Evolutionary conservation across 2,113 vertebrate genomes (phyloP).

Genomic region (Potamarius usumacintae): DNA sequence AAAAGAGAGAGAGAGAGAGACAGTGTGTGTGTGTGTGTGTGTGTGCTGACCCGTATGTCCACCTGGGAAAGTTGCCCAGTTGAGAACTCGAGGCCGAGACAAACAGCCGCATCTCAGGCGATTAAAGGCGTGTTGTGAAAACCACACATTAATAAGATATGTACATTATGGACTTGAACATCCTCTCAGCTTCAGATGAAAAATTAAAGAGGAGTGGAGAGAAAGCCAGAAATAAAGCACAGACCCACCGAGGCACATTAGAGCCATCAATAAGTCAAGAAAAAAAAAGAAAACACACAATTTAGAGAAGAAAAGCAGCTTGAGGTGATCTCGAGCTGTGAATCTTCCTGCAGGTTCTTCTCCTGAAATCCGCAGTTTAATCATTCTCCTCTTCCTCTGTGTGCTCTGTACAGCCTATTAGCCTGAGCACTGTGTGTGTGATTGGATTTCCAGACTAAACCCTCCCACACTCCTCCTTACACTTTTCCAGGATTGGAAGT

Average conservation of each 20-base stretch:
- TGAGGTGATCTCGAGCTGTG: neutral
- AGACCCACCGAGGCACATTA: slow-evolving; percentile 51
- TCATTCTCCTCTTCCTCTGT: neutral
- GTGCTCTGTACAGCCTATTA: neutral
- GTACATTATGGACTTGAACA: slow-evolving; percentile 56
- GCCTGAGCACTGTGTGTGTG: neutral
- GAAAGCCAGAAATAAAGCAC: slow-evolving; percentile 51
- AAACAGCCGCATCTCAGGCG: slow-evolving; percentile 40
- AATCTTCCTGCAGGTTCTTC: slow-evolving; percentile 4
- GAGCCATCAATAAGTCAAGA: slow-evolving; percentile 58
- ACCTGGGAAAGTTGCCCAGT: neutral
- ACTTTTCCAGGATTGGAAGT: slow-evolving; percentile 7
- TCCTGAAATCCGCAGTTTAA: slow-evolving; percentile 18
- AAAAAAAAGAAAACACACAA: slow-evolving; percentile 33
- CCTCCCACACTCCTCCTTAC: neutral
- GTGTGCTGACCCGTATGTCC: neutral
- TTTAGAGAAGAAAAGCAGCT: slow-evolving; percentile 33
- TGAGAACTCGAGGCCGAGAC: slow-evolving; percentile 19
- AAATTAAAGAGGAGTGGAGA: slow-evolving; percentile 52
- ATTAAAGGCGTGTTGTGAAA: slow-evolving; percentile 61
- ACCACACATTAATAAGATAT: slow-evolving; percentile 63
- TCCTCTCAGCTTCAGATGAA: slow-evolving; percentile 56
- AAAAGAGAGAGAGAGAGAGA: no score
- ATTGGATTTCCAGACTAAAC: slow-evolving; percentile 15
- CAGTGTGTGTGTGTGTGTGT: neutral